A percentile compares a stretch with the other conserved stretches of the same genome.
phyloP scores from a whole-genome alignment of 1,140 invertebrate genomes.

The Calliopsis andreniformis region DNA sequence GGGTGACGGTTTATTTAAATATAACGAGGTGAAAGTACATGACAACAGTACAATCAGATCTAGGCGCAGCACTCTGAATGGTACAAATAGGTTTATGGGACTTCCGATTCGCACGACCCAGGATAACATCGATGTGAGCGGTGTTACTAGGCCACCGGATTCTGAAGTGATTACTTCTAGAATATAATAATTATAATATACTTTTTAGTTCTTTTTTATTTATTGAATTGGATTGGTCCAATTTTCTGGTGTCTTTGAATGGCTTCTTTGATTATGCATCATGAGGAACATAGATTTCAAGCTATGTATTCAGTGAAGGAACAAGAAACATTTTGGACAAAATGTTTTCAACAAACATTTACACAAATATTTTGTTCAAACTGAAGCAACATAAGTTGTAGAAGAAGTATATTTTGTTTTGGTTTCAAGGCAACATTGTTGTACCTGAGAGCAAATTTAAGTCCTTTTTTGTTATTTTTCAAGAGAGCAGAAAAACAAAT shows the following conservation, averaged over 20 bases:
- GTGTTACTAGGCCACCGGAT: constrained; percentile 40
- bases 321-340: too few relatives aligned
- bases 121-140: constrained; percentile 44
- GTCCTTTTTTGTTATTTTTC: too few relatives aligned
- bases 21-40: constrained; percentile 83
- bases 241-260: neutral
- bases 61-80: constrained; percentile 70
- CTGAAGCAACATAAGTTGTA: too few relatives aligned
- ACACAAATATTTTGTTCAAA: too few relatives aligned
- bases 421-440: too few relatives aligned
- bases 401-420: too few relatives aligned
- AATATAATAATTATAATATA: neutral
- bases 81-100: constrained; percentile 87
- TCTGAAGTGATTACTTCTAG: constrained; percentile 20
- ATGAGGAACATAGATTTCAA: too few relatives aligned
- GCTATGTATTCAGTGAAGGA: too few relatives aligned
- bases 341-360: too few relatives aligned
- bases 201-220: constrained; percentile 7
- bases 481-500: too few relatives aligned
- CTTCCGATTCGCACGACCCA: constrained; percentile 85
- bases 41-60: constrained; percentile 46
- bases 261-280: constrained; percentile 6
- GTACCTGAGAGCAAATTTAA: too few relatives aligned
- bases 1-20: constrained; percentile 91
- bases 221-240: neutral